Percentiles rank a stretch among this genome's conserved stretches.
Evolutionary conservation across 2,113 vertebrate species (phyloP).

Genomic region (Dascyllus trimaculatus): DNA sequence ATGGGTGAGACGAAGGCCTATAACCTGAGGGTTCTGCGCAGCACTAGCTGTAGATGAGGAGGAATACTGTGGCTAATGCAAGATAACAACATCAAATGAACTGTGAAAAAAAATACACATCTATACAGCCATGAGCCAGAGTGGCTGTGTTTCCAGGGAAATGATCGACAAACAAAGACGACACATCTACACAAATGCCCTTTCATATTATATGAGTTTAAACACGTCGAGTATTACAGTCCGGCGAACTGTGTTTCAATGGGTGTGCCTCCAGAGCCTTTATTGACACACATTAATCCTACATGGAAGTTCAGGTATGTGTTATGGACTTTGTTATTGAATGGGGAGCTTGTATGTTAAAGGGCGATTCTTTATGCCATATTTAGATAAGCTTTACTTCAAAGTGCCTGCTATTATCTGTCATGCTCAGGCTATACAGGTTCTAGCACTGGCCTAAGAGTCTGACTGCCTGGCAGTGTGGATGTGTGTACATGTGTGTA

Average conservation of each 20-base stretch:
- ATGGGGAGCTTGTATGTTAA: constrained; percentile 70
- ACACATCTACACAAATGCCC: constrained; percentile 30
- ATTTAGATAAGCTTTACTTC: constrained; percentile 78
- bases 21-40: constrained; percentile 77
- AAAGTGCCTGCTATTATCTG: constrained; percentile 73
- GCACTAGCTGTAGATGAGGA: constrained; percentile 65
- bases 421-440: constrained; percentile 64
- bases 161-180: constrained; percentile 45
- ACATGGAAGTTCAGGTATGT: constrained; percentile 74
- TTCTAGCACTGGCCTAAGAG: constrained; percentile 51
- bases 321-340: constrained; percentile 69
- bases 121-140: constrained; percentile 46
- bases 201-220: constrained; percentile 41
- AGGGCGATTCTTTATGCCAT: constrained; percentile 62
- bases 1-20: constrained; percentile 72
- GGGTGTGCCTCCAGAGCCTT: constrained; percentile 41
- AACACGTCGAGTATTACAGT: constrained; percentile 35
- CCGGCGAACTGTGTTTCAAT: constrained; percentile 10
- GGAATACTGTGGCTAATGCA: constrained; percentile 76
- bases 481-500: constrained; percentile 62
- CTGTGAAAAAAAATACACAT: constrained; percentile 72
- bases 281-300: constrained; percentile 69
- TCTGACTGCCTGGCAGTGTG: constrained; percentile 43
- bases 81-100: constrained; percentile 83
- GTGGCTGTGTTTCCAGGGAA: constrained; percentile 55